Evolutionary conservation across 1,140 invertebrate species (phyloP), one percentile per base, ranked within the genome.

Genomic region (Caenorhabditis latens): DNA sequence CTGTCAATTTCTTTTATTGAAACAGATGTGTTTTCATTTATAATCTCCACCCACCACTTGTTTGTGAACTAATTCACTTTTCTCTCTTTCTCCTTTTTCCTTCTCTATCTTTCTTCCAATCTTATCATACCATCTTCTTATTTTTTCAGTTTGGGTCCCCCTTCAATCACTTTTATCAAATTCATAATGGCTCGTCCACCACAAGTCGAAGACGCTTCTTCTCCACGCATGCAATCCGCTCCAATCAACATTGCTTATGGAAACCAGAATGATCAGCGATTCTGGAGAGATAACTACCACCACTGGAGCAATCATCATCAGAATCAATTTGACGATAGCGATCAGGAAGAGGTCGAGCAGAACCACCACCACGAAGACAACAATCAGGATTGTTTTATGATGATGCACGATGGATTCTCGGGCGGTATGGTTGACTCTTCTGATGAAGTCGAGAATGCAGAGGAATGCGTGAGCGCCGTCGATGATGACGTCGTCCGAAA

Each of bases 191-290:
- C 71, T 53, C 71, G 40, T 75, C 67, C 13, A 75, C 13, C 19
- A 46, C 42, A 46, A n/a, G 16, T 13, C 9, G 67, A 24, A 4
- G 5, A 3, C 11, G n/a, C 8, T 0, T 50, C 71, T 19, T 79
- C 71, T 16, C 53, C 71, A 8, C 71, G 71, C 9, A 79, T 79
- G 71, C 71, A 79, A 19, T 79, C 71, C 1, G 71, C 71, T 53
- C 71, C 71, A n/a, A 79, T 79, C 71, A 79, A 50, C 46, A 79
- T 79, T 24, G 71, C 43, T 13, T 79, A 79, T 24, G n/a, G n/a
- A 13, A 79, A 79, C 9, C 46, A 24, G 21, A n/a, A 79, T 4
- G 40, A 43, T 50, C 43, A 24, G 16, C 71, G 40, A 4, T 48
- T 79, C 46, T 79, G n/a, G 43, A 79, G 71, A 21, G 46, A 79